Conservation (phyloP, 2,113 vertebrate species). For the Pica pica region DNA sequence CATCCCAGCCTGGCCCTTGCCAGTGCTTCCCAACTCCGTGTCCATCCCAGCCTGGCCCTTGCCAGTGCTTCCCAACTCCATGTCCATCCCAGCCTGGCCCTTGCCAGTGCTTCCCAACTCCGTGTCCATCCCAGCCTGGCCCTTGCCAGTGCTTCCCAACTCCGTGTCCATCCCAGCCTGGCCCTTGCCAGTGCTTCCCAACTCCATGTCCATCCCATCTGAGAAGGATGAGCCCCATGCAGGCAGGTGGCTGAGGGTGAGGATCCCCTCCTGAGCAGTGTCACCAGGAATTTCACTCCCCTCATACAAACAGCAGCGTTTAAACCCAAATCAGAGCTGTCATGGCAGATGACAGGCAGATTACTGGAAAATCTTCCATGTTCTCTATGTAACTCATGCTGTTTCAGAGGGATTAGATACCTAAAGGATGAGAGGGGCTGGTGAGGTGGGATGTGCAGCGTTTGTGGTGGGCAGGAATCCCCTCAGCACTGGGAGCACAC, state of each 20-base stretch:
- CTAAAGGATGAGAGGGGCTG: not conserved
- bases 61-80: too few relatives aligned
- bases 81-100: not conserved
- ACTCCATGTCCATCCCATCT: not conserved
- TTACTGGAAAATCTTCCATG: not conserved
- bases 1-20: too few relatives aligned
- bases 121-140: not conserved
- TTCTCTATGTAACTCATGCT: not conserved
- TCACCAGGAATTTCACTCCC: not conserved
- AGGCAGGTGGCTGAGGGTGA: not conserved
- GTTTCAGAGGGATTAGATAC: not conserved
- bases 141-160: too few relatives aligned
- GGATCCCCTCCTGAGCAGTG: not conserved
- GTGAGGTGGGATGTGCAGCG: not conserved
- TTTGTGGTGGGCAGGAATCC: not conserved
- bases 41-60: too few relatives aligned
- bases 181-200: not conserved
- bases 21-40: too few relatives aligned
- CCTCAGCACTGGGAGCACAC: rapidly evolving
- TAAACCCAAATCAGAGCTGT: not conserved
- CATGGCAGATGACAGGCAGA: not conserved
- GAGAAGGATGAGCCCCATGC: not conserved
- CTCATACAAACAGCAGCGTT: not conserved
- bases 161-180: not conserved
- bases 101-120: not conserved